phyloP scores from a whole-genome alignment of 2,888 invertebrate genomes.

The Athetis lepigone region DNA sequence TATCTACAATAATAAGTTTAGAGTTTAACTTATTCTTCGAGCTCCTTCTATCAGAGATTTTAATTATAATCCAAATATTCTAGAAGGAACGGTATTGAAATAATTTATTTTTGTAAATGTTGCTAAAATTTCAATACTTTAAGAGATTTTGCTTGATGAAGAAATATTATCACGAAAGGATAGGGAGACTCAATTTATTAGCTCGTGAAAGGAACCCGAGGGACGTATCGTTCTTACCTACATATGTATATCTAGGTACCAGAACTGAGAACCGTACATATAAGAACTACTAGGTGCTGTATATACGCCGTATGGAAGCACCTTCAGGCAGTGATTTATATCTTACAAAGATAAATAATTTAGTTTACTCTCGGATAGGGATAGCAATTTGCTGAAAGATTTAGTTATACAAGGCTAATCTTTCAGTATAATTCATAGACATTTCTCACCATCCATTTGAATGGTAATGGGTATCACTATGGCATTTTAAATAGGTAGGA shows the following conservation, averaged over 20 bases:
- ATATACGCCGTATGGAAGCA: conserved; percentile 20
- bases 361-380: conserved; percentile 23
- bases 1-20: not conserved
- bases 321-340: conserved; percentile 43
- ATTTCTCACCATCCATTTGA: conserved; percentile 7
- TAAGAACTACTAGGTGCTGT: conserved; percentile 10
- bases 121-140: conserved; percentile 33
- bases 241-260: conserved; percentile 3
- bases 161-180: conserved; percentile 52
- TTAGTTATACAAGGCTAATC: conserved; percentile 9
- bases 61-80: not conserved
- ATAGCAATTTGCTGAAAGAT: conserved; percentile 46
- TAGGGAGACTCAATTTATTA: conserved; percentile 51
- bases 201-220: conserved; percentile 39
- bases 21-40: too few relatives aligned
- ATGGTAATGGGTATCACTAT: conserved; percentile 1
- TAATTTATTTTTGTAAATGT: not conserved
- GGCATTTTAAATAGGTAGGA: not conserved
- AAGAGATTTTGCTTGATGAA: conserved; percentile 41
- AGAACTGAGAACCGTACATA: not conserved
- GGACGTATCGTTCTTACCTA: conserved; percentile 14
- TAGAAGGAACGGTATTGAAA: not conserved
- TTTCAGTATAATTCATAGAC: conserved; percentile 1
- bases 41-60: too few relatives aligned
- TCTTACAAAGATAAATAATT: conserved; percentile 31